Percentiles rank a stretch among this genome's conserved stretches.
phyloP scores from a whole-genome alignment of 1,140 invertebrate genomes.

The Drosophila cardini region DNA sequence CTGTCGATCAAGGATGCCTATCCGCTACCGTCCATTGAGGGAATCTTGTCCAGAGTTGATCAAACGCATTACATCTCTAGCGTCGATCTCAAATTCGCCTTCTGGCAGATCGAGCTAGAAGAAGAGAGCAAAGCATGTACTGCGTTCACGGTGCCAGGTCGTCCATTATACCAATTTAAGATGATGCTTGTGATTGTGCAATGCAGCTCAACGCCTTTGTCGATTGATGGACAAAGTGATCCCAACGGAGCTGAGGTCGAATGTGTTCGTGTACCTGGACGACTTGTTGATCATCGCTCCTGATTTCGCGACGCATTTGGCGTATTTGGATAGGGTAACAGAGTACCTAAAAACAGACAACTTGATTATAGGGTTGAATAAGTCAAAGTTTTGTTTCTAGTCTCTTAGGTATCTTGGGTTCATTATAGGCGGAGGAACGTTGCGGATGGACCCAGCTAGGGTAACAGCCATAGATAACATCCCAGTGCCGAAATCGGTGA shows the following conservation, averaged over 20 bases:
- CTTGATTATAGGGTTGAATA: too few relatives aligned
- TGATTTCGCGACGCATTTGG: background rate
- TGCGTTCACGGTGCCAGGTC: background rate
- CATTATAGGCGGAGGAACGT: too few relatives aligned
- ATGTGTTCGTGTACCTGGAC: background rate
- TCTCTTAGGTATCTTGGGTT: too few relatives aligned
- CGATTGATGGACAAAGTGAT: background rate
- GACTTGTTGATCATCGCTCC: conserved; percentile 1
- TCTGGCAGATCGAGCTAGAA: background rate
- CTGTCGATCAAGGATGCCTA: too few relatives aligned
- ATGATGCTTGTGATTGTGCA: conserved; percentile 1
- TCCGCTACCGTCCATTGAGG: too few relatives aligned
- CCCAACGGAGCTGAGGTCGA: background rate
- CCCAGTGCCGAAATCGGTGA: too few relatives aligned
- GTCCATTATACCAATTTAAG: background rate
- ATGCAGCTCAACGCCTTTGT: background rate
- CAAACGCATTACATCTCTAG: background rate
- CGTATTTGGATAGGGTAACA: too few relatives aligned
- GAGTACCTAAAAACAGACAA: too few relatives aligned
- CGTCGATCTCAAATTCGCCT: background rate
- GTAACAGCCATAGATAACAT: too few relatives aligned
- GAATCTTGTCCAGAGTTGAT: too few relatives aligned
- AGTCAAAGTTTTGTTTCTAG: too few relatives aligned
- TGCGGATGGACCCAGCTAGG: too few relatives aligned
- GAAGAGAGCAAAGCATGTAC: background rate